Conservation (phyloP, 2,797 vertebrate species). For the Tragelaphus eurycerus region DNA sequence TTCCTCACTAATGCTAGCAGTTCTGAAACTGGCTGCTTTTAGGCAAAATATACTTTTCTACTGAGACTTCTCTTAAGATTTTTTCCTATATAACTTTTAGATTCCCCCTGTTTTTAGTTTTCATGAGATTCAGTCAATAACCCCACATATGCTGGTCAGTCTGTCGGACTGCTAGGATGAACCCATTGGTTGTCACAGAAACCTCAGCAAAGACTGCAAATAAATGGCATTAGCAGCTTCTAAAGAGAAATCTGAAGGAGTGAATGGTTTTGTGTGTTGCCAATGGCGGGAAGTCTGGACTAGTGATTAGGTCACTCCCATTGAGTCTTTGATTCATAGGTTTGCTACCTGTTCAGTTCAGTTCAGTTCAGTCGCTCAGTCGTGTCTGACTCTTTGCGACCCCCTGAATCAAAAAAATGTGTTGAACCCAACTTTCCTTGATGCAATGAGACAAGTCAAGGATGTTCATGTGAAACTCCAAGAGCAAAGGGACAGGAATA, state of each 20-base stretch:
- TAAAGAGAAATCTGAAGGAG: constrained; percentile 32
- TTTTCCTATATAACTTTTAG: background rate
- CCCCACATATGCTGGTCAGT: background rate
- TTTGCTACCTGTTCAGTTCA: constrained; percentile 51
- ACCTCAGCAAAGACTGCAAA: constrained; percentile 55
- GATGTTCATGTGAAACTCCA: constrained; percentile 56
- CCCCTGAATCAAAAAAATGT: background rate
- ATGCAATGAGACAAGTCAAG: constrained; percentile 26
- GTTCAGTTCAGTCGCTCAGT: too few species aligned
- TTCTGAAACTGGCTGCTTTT: background rate
- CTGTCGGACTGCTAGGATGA: background rate
- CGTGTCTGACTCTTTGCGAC: too few species aligned
- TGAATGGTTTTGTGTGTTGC: constrained; percentile 4
- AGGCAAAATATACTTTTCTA: background rate
- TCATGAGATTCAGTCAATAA: background rate
- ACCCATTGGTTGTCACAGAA: background rate
- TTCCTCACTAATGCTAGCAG: background rate
- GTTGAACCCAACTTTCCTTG: constrained; percentile 29
- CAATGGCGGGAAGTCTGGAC: constrained; percentile 35
- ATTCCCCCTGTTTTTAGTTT: background rate
- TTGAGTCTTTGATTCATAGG: constrained; percentile 54
- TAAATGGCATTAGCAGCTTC: constrained; percentile 21
- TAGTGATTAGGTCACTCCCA: constrained; percentile 48
- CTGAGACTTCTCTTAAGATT: background rate
- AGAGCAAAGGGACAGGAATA: background rate